Base-by-base conservation (phyloP, 2,797 vertebrate genomes). In the Remorina albescens region DNA sequence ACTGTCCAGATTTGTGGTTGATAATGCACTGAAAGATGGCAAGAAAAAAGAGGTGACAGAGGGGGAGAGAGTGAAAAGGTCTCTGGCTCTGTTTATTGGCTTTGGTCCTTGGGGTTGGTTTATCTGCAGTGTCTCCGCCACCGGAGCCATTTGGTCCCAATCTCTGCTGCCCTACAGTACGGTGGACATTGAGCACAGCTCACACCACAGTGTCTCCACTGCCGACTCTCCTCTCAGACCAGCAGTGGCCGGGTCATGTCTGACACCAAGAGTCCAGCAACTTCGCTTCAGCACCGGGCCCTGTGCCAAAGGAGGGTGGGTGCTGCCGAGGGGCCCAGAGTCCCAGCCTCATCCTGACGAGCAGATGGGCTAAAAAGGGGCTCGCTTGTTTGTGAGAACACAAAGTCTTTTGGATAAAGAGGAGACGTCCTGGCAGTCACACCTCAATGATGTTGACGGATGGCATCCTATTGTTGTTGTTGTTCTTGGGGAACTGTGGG, bases 391-490 rank as follows among this genome's bases (percentile, higher is more conserved):
- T 79, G 66, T 71, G 66, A 79, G 73, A 72, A 81, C 82, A 71
- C 71, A 72, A 80, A 78, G 83, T 92, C 82, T 86, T 89, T 77
- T 46, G 60, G 46, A 81, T 81, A 75, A 72, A 82, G 67, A 69
- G 73, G 77, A 75, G 82, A 64, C 55, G 56, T 74, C 81, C 76
- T 83, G 87, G 84, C 90, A 88, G 92, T 96, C 96, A 97, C 71
- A 94, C 96, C 92, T 97, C 95, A 0, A 95, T 96, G 93, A 96
- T 95, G 77, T 95, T 96, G 93, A 96, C 95, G 32, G 94, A 96
- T 87, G 95, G 93, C 89, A 95, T 92, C 88, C 88, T 93, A 88
- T 91, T 93, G 86, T 95, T 95, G 93, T 95, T 89, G 83, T 91
- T 93, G 86, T 96, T 96, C 93, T 96, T 94, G 77, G 95, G 94